Percentiles rank a stretch among this genome's conserved stretches.
These are phyloP conservation scores for Scylla paramamosain DNA, from an alignment of 1,140 invertebrate genomes.

Conservation along the genomic window DNA sequence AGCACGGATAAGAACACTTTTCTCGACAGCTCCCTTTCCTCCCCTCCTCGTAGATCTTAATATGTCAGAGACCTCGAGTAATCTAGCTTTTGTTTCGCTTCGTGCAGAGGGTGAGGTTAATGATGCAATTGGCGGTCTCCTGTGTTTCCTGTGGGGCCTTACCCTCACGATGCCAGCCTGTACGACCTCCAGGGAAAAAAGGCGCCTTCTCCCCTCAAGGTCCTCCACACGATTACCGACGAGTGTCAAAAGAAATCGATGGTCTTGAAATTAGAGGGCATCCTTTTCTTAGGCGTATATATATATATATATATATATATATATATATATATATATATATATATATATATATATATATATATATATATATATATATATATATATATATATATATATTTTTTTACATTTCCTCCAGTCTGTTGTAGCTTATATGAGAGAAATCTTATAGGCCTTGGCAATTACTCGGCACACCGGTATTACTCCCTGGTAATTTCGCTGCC, in stretches of 20 bases:
- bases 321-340: too few species aligned
- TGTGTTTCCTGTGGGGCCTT: conserved; percentile 17
- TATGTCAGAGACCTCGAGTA: conserved; percentile 26
- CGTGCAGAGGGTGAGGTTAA: conserved; percentile 43
- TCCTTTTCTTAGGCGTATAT: not conserved
- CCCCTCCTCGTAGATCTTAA: conserved; percentile 38
- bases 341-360: too few species aligned
- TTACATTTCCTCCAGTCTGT: not conserved
- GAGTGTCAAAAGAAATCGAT: not conserved
- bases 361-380: too few species aligned
- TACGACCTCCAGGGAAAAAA: conserved; percentile 2
- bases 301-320: too few species aligned
- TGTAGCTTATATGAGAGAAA: not conserved
- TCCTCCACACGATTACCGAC: not conserved
- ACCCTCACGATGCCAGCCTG: not conserved
- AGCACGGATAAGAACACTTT: not conserved
- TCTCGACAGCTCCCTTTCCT: conserved; percentile 10
- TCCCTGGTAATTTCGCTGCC: conserved; percentile 49
- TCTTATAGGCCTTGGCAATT: conserved; percentile 18
- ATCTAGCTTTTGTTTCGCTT: not conserved
- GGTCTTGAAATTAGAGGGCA: not conserved
- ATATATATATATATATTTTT: too few species aligned
- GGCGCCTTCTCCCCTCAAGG: not conserved
- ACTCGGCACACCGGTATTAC: conserved; percentile 18
- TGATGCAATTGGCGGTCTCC: conserved; percentile 52